phyloP scores from a whole-genome alignment of 1,140 invertebrate species.

The Drosophila bipectinata region DNA sequence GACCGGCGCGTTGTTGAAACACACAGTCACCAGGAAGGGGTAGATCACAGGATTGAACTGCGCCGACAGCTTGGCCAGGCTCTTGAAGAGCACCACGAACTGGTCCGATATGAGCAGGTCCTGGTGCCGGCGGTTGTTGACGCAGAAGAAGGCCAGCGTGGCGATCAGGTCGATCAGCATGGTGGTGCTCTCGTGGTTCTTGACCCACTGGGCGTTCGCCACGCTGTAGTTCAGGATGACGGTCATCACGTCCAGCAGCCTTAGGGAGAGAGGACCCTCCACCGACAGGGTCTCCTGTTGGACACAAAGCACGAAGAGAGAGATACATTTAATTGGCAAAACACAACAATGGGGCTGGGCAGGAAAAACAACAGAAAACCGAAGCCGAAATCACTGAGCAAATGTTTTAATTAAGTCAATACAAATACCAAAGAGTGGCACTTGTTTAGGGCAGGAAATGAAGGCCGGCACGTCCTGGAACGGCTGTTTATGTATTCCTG shows the following conservation, averaged over 20 bases:
- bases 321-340: conserved; percentile 69
- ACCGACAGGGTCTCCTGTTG: conserved; percentile 92
- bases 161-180: conserved; percentile 86
- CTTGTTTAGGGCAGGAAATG: conserved; percentile 74
- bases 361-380: conserved; percentile 33
- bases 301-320: neutral
- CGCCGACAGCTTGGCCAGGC: conserved; percentile 69
- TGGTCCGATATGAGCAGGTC: conserved; percentile 75
- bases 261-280: conserved; percentile 91
- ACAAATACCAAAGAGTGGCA: conserved; percentile 76
- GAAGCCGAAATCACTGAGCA: conserved; percentile 65
- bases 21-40: conserved; percentile 91
- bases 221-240: conserved; percentile 93
- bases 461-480: conserved; percentile 52
- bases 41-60: conserved; percentile 90
- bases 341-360: conserved; percentile 24
- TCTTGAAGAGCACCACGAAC: conserved; percentile 77
- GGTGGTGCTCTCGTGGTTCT: conserved; percentile 84
- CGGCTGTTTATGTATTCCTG: conserved; percentile 37
- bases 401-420: conserved; percentile 83
- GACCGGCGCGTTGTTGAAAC: conserved; percentile 67
- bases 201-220: conserved; percentile 83
- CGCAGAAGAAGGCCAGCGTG: conserved; percentile 85
- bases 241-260: conserved; percentile 94
- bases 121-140: conserved; percentile 85